A percentile compares a stretch with the other conserved stretches of the same genome.
Evolutionary conservation across 2,113 vertebrate species (phyloP).

Genomic region (Odontesthes bonariensis): DNA sequence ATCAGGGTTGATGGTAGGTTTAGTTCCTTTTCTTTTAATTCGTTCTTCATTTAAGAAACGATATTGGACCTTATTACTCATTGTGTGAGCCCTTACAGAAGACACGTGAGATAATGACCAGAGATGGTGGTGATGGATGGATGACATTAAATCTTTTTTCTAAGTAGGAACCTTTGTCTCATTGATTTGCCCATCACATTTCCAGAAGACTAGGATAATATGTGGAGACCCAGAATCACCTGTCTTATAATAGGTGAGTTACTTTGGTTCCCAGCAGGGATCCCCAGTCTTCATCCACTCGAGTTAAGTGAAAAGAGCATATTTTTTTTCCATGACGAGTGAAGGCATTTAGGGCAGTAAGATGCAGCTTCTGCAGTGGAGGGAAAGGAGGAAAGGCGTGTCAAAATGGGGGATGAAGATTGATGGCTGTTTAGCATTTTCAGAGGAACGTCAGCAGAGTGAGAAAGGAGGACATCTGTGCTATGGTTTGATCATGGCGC

Average conservation of each 20-base stretch:
- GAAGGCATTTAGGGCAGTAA: slow-evolving; percentile 22
- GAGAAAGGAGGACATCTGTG: slow-evolving; percentile 45
- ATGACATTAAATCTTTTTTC: too few relatives aligned
- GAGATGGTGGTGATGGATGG: too few relatives aligned
- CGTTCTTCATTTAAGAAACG: too few relatives aligned
- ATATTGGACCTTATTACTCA: too few relatives aligned
- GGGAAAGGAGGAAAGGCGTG: slow-evolving; percentile 61
- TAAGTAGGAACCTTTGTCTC: background rate
- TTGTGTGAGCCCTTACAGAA: too few relatives aligned
- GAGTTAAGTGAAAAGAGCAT: background rate
- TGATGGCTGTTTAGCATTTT: slow-evolving; percentile 66
- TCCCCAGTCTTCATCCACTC: background rate
- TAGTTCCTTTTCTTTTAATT: too few relatives aligned
- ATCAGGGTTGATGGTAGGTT: too few relatives aligned
- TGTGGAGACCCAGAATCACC: background rate
- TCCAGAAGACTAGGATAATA: background rate
- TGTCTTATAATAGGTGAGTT: background rate
- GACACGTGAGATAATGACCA: too few relatives aligned
- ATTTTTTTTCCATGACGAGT: slow-evolving; percentile 29
- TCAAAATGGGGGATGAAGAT: slow-evolving; percentile 43
- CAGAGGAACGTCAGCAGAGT: slow-evolving; percentile 59
- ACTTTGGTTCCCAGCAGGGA: background rate
- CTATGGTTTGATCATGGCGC: slow-evolving; percentile 60
- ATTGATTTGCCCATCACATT: background rate
- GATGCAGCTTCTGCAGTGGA: slow-evolving; percentile 25